Evolutionary conservation across 2,113 vertebrate species (phyloP).

Genomic region (Lethenteron reissneri): DNA sequence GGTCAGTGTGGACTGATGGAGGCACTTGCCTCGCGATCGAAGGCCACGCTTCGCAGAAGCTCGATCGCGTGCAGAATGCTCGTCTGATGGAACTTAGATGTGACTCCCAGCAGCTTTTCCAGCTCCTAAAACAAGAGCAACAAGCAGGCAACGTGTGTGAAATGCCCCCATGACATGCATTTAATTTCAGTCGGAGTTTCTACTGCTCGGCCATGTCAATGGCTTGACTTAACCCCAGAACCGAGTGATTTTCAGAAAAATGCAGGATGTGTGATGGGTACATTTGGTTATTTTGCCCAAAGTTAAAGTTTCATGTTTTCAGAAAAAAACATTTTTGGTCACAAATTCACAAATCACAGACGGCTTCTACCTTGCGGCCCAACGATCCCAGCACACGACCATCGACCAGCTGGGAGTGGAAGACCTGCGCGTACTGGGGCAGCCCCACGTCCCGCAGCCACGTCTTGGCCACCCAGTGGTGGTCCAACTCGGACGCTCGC

Average conservation of each 20-base stretch:
- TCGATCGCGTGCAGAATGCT: conserved; percentile 55
- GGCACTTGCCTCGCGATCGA: conserved; percentile 39
- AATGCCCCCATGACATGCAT: too few relatives aligned
- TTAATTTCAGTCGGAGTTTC: too few relatives aligned
- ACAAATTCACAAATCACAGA: too few relatives aligned
- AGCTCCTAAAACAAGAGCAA: conserved; percentile 22
- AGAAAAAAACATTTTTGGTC: too few relatives aligned
- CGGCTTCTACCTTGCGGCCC: conserved; percentile 17
- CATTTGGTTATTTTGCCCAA: too few relatives aligned
- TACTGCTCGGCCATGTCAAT: too few relatives aligned
- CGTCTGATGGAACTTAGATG: conserved; percentile 51
- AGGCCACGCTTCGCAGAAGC: conserved; percentile 37
- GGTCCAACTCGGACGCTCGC: conserved; percentile 51
- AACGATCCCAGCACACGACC: conserved; percentile 46
- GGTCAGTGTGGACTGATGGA: neutral
- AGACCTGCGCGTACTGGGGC: conserved; percentile 55
- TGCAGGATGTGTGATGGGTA: too few relatives aligned
- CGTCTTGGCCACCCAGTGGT: conserved; percentile 65
- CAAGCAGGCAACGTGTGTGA: too few relatives aligned
- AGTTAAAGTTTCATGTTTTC: too few relatives aligned
- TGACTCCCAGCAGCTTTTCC: conserved; percentile 41
- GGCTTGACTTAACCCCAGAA: too few relatives aligned
- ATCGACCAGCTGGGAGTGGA: conserved; percentile 48
- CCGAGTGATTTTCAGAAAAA: too few relatives aligned
- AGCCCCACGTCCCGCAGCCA: conserved; percentile 48